Conservation (phyloP, 2,113 vertebrate species). For the Sinocyclocheilus anophthalmus region DNA sequence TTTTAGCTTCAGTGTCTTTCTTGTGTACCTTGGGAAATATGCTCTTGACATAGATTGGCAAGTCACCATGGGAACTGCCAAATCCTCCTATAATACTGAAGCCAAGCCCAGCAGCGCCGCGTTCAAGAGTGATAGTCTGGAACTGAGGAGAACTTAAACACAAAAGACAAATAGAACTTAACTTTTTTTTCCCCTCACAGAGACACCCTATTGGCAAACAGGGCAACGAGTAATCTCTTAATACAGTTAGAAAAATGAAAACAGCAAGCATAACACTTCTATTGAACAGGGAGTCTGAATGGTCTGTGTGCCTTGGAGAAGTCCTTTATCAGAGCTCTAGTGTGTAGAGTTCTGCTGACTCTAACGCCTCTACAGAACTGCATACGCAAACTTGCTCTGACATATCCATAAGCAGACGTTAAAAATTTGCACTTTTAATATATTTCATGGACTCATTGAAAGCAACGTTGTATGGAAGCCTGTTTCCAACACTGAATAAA, state of each 20-base stretch:
- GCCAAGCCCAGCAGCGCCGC: conserved; percentile 87
- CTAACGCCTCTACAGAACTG: neutral
- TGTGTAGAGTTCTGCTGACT: conserved; percentile 23
- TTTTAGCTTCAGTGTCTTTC: neutral
- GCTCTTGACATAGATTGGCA: conserved; percentile 94
- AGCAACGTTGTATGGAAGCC: neutral
- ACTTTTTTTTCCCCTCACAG: neutral
- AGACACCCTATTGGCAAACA: conserved; percentile 24
- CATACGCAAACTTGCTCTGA: neutral
- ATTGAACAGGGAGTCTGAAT: neutral
- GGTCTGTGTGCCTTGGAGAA: neutral
- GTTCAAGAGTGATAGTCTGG: conserved; percentile 85
- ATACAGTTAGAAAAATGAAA: conserved; percentile 23
- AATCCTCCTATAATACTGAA: conserved; percentile 94
- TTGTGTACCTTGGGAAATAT: conserved; percentile 87
- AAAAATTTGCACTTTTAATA: conserved; percentile 7
- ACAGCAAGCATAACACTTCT: conserved; percentile 19
- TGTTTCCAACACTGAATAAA: too few relatives aligned
- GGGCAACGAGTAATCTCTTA: conserved; percentile 7
- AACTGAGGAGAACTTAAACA: conserved; percentile 78
- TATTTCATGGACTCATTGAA: neutral
- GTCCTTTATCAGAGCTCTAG: conserved; percentile 9
- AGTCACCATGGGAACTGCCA: conserved; percentile 91
- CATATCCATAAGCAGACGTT: neutral
- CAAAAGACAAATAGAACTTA: conserved; percentile 12